phyloP scores from a whole-genome alignment of 2,797 vertebrate species.

The Tachyglossus aculeatus region DNA sequence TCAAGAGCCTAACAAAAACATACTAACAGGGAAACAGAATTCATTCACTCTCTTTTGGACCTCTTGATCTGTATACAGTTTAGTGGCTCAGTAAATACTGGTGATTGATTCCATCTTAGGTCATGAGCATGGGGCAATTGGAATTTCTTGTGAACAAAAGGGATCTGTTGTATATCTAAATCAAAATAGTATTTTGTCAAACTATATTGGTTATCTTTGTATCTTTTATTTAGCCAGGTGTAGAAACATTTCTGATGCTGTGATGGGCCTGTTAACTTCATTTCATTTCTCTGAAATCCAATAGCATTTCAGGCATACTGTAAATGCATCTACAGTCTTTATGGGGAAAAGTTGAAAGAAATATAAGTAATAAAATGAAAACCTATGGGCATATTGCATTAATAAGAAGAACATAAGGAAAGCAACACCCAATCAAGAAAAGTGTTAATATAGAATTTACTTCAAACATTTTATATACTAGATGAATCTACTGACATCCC shows the following conservation, averaged over 20 bases:
- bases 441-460: background rate
- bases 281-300: constrained; percentile 28
- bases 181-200: background rate
- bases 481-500: background rate
- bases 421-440: constrained; percentile 5
- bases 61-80: no score
- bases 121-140: no score
- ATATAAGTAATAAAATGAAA: constrained; percentile 36
- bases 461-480: background rate
- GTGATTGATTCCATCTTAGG: no score
- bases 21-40: no score
- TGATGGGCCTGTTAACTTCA: background rate
- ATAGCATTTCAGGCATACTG: background rate
- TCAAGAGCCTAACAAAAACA: no score
- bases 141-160: no score
- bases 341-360: constrained; percentile 31
- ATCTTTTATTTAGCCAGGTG: background rate
- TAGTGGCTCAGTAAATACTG: no score
- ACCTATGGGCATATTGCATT: background rate
- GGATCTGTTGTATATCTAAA: no score
- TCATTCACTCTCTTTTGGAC: no score
- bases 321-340: constrained; percentile 21
- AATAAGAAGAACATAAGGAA: constrained; percentile 21
- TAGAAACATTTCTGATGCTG: background rate
- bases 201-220: no score